Conservation (phyloP, 2,113 vertebrate species). For the Xiphophorus hellerii region DNA sequence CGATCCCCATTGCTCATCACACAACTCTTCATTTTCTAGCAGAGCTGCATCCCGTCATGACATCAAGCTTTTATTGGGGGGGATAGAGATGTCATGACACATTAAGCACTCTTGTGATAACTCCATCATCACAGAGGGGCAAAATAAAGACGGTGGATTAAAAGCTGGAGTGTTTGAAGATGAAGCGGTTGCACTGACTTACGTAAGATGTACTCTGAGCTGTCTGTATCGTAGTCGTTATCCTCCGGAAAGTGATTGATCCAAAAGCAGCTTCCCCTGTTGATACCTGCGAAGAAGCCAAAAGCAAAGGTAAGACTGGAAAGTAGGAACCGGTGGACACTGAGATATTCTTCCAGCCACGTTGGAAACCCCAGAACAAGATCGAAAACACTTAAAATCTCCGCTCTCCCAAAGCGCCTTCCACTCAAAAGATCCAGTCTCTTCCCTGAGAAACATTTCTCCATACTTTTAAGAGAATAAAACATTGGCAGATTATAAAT, state of each 20-base stretch:
- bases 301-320: constrained; percentile 4
- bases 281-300: constrained; percentile 83
- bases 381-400: constrained; percentile 31
- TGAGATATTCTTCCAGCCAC: not conserved
- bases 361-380: constrained; percentile 31
- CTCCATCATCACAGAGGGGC: constrained; percentile 24
- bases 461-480: constrained; percentile 70
- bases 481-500: constrained; percentile 68
- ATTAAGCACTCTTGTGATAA: constrained; percentile 47
- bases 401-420: constrained; percentile 39
- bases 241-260: constrained; percentile 99
- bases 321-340: not conserved
- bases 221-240: constrained; percentile 95
- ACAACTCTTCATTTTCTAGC: constrained; percentile 34
- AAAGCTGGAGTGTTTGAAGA: constrained; percentile 45
- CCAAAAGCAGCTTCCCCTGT: constrained; percentile 94
- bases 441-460: constrained; percentile 39
- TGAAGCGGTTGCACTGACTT: constrained; percentile 76
- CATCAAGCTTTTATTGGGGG: constrained; percentile 49
- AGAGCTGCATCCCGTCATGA: constrained; percentile 45
- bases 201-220: constrained; percentile 97
- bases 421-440: constrained; percentile 52
- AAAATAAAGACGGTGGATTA: constrained; percentile 24
- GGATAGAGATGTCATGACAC: constrained; percentile 45
- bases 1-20: constrained; percentile 10